Evolutionary conservation across 1,140 invertebrate species (phyloP).

Genomic region (Papilio dardanus): DNA sequence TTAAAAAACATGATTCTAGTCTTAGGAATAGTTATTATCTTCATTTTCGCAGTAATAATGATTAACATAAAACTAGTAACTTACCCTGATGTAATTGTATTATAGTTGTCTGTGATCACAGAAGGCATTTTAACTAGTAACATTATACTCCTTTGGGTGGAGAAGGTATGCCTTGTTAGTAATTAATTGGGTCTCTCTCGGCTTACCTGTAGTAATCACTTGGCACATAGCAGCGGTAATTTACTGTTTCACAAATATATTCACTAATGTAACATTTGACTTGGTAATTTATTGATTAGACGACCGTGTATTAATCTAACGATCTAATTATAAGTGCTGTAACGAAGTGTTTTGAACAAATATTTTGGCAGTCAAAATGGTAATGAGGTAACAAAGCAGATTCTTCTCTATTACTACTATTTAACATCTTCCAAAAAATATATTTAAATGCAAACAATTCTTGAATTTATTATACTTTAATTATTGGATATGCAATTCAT

Average conservation of each 20-base stretch:
- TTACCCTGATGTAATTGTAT: not conserved
- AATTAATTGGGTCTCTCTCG: not conserved
- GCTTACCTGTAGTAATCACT: not conserved
- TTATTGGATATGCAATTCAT: not conserved
- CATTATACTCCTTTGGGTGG: not conserved
- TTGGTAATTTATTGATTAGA: not conserved
- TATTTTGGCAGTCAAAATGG: too few relatives aligned
- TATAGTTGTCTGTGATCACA: not conserved
- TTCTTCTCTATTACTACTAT: not conserved
- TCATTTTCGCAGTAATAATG: too few relatives aligned
- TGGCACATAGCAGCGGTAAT: not conserved
- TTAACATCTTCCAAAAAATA: not conserved
- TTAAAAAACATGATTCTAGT: too few relatives aligned
- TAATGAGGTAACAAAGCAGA: not conserved
- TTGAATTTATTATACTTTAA: not conserved
- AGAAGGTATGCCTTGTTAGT: constrained; percentile 1
- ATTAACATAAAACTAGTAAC: too few relatives aligned
- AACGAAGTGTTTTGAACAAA: not conserved
- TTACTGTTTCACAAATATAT: not conserved
- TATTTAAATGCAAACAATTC: not conserved
- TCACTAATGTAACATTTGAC: not conserved
- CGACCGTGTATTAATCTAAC: not conserved
- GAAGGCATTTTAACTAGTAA: not conserved
- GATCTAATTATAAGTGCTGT: not conserved
- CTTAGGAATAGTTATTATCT: too few relatives aligned